phyloP scores from a whole-genome alignment of 2,113 vertebrate genomes.

The Podarcis muralis region DNA sequence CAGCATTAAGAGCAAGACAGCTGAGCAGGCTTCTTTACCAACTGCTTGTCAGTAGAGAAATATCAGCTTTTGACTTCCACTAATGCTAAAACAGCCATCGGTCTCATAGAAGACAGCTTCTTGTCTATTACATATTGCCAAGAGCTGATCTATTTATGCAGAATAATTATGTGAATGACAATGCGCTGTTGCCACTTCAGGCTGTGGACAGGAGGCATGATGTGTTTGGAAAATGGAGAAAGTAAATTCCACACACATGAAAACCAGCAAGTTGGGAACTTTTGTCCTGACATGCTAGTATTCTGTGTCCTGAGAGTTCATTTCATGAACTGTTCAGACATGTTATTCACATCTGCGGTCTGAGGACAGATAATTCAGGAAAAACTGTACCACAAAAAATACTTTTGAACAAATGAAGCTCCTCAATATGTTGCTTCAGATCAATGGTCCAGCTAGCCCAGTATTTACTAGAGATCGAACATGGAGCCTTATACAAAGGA shows the following conservation, averaged over 20 bases:
- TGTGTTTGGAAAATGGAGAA: not conserved
- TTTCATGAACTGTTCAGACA: not conserved
- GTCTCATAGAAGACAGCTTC: not conserved
- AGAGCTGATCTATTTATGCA: not conserved
- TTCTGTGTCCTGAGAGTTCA: not conserved
- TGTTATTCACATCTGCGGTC: not conserved
- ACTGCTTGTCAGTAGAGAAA: not conserved
- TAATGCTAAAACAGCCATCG: not conserved
- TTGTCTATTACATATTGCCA: not conserved
- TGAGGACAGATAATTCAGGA: not conserved
- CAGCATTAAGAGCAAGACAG: not conserved
- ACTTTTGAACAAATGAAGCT: not conserved
- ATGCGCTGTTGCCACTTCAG: not conserved
- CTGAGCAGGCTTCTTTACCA: not conserved
- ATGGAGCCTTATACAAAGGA: not conserved
- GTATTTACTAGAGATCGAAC: not conserved
- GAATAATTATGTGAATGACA: not conserved
- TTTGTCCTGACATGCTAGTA: not conserved
- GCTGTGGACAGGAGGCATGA: not conserved
- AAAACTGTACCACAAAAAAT: not conserved
- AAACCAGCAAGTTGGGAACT: not conserved
- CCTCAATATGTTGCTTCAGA: not conserved
- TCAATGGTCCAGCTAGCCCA: not conserved
- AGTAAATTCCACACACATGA: not conserved
- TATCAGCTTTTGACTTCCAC: not conserved